phyloP scores from a whole-genome alignment of 2,113 vertebrate genomes.

The human region DNA sequence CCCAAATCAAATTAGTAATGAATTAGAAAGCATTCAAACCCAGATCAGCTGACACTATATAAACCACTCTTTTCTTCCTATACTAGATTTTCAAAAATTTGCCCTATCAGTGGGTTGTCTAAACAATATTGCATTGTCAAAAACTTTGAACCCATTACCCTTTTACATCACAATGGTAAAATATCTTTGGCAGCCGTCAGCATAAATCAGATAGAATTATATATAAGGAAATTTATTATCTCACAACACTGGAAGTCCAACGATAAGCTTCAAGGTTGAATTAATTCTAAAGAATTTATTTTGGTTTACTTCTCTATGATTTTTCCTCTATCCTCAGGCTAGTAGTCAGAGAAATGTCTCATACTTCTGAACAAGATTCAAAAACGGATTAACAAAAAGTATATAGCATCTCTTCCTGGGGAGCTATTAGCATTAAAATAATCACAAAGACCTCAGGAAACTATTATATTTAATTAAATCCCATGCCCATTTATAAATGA shows the following conservation, averaged over 20 bases:
- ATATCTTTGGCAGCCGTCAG: not conserved
- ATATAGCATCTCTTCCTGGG: not conserved
- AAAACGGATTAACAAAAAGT: not conserved
- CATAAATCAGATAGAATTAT: not conserved
- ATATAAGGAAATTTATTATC: not conserved
- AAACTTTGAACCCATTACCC: not conserved
- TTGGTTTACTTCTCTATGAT: not conserved
- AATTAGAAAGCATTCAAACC: not conserved
- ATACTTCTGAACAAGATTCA: not conserved
- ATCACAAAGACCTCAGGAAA: not conserved
- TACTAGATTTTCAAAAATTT: not conserved
- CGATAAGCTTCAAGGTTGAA: not conserved
- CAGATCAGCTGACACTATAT: not conserved
- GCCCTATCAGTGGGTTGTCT: not conserved
- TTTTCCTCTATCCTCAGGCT: not conserved
- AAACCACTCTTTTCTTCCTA: not conserved
- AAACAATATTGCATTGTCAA: not conserved
- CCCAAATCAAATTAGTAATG: not conserved
- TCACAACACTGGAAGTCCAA: not conserved
- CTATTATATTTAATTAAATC: not conserved
- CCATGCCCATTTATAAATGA: not conserved
- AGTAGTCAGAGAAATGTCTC: not conserved
- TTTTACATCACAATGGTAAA: not conserved
- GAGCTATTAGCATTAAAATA: not conserved
- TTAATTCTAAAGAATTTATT: not conserved